Evolutionary conservation across 64 coral and sea anemone genomes (phyloP).

Genomic region (Montipora efflorescens): DNA sequence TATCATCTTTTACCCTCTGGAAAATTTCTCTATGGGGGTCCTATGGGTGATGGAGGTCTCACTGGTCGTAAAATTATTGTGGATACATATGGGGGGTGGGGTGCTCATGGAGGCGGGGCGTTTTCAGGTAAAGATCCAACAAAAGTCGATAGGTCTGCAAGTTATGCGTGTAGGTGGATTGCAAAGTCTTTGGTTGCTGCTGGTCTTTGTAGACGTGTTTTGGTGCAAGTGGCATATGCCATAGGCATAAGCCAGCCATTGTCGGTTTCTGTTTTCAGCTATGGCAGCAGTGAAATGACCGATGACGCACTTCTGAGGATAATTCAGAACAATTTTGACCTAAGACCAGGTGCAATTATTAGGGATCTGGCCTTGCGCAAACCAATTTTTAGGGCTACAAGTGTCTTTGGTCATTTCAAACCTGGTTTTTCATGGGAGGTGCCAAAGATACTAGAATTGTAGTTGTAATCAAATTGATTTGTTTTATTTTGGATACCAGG

Average conservation of each 20-base stretch:
- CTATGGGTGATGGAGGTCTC: slow-evolving; percentile 81
- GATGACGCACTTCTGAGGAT: slow-evolving; percentile 83
- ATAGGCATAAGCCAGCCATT: slow-evolving; percentile 83
- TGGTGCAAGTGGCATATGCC: slow-evolving; percentile 90
- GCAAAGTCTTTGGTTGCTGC: slow-evolving; percentile 93
- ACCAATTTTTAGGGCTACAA: slow-evolving; percentile 89
- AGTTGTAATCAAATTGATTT: not conserved
- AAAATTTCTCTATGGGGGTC: slow-evolving; percentile 77
- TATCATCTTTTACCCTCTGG: slow-evolving; percentile 86
- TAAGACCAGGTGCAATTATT: slow-evolving; percentile 86
- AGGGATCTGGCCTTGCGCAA: slow-evolving; percentile 82
- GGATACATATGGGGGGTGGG: slow-evolving; percentile 95
- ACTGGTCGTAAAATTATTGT: slow-evolving; percentile 96
- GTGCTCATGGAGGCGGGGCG: slow-evolving; percentile 91
- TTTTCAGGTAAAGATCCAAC: slow-evolving; percentile 95
- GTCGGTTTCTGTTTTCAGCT: slow-evolving; percentile 92
- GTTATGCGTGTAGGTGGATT: slow-evolving; percentile 91
- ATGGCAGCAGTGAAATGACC: slow-evolving; percentile 73
- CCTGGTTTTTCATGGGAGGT: slow-evolving; percentile 87
- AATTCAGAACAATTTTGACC: slow-evolving; percentile 90
- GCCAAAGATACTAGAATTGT: slow-evolving; percentile 77
- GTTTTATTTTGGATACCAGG: not conserved
- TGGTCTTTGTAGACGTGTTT: slow-evolving; percentile 68
- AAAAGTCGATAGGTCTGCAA: slow-evolving; percentile 92
- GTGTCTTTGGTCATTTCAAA: slow-evolving; percentile 93